Percentiles rank a stretch among this genome's conserved stretches.
phyloP scores from a whole-genome alignment of 1,140 invertebrate genomes.

The Listronotus bonariensis region DNA sequence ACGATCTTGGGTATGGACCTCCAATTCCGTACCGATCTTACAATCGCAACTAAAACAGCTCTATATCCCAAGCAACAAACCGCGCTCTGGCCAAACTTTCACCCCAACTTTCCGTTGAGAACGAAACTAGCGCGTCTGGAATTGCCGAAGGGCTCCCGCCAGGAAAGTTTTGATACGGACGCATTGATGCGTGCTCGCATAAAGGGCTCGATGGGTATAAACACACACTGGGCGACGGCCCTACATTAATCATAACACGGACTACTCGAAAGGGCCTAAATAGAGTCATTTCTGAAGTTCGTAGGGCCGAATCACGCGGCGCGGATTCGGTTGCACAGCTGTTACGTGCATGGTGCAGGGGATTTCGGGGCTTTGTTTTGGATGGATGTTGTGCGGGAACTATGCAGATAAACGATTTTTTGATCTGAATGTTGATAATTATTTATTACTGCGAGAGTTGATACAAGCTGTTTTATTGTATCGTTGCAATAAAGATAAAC shows the following conservation, averaged over 20 bases:
- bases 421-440: too few relatives aligned
- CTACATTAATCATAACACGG: conserved; percentile 53
- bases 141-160: conserved; percentile 43
- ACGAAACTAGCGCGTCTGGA: conserved; percentile 9
- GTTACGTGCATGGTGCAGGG: conserved; percentile 31
- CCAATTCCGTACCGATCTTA: too few relatives aligned
- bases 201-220: conserved; percentile 50
- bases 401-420: too few relatives aligned
- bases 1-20: too few relatives aligned
- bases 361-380: conserved; percentile 20
- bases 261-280: conserved; percentile 44
- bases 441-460: too few relatives aligned
- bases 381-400: background rate
- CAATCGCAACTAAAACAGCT: too few relatives aligned
- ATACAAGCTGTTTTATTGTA: too few relatives aligned
- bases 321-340: conserved; percentile 40
- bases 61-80: conserved; percentile 16
- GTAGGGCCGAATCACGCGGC: conserved; percentile 33
- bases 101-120: conserved; percentile 27
- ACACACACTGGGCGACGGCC: conserved; percentile 49
- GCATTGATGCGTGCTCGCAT: conserved; percentile 48
- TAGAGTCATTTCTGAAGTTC: conserved; percentile 39
- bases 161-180: conserved; percentile 54
- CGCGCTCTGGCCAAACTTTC: conserved; percentile 24
- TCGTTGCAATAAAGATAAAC: too few relatives aligned